These are phyloP conservation scores for Ceramica pisi DNA, from an alignment of 2,888 invertebrate species.

Conservation along the genomic window DNA sequence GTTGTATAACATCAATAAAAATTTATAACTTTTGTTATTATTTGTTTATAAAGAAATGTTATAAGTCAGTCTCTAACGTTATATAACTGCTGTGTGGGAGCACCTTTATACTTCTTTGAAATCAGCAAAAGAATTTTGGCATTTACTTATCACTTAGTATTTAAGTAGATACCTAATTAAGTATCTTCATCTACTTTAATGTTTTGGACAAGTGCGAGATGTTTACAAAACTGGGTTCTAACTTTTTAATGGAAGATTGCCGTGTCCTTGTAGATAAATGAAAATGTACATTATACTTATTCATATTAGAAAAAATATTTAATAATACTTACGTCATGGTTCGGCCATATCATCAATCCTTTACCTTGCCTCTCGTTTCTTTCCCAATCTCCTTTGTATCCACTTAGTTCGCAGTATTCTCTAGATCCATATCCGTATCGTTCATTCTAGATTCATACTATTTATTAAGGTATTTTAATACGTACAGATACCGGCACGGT, in stretches of 20 bases:
- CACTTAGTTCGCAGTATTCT: slow-evolving; percentile 82
- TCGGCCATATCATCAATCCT: slow-evolving; percentile 91
- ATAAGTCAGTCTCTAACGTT: too few relatives aligned
- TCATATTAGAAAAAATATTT: too few relatives aligned
- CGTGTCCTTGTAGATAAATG: not conserved
- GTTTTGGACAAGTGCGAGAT: not conserved
- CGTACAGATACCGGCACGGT: too few relatives aligned
- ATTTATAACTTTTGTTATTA: too few relatives aligned
- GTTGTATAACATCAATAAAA: too few relatives aligned
- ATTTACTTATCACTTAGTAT: not conserved
- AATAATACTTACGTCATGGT: slow-evolving; percentile 89
- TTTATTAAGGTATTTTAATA: not conserved
- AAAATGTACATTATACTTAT: too few relatives aligned
- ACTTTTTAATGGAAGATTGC: not conserved
- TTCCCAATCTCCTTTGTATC: slow-evolving; percentile 91
- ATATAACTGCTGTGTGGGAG: too few relatives aligned
- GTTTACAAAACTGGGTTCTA: not conserved
- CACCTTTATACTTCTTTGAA: too few relatives aligned
- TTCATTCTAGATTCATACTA: slow-evolving; percentile 78
- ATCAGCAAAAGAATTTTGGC: too few relatives aligned
- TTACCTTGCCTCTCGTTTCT: slow-evolving; percentile 88
- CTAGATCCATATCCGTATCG: slow-evolving; percentile 84
- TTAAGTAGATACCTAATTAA: too few relatives aligned
- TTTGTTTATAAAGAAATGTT: too few relatives aligned
- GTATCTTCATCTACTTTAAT: too few relatives aligned